Evolutionary conservation across 1,140 invertebrate species (phyloP), one percentile per base, ranked within the genome.

Genomic region (Melitaea cinxia): DNA sequence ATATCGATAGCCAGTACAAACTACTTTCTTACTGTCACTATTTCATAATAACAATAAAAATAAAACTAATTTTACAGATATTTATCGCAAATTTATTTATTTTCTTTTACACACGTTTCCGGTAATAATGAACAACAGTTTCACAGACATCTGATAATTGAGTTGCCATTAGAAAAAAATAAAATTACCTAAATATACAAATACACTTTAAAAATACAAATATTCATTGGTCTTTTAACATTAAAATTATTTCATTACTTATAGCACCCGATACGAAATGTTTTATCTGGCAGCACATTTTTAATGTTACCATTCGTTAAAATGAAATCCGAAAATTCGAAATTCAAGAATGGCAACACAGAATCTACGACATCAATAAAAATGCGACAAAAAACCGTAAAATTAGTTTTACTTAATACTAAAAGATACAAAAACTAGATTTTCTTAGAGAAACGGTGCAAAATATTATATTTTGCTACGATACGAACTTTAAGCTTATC

Each of bases 371-470:
- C 1, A 21, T 19, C 61, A 67, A 67, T 59, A 67, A 67, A 67
- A 67, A 67, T 61, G 33, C 52, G 57, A 67, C 52, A 60, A 57
- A n/a, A 30, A 64, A 67, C 52, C 53, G 57, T 60, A 56, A 61
- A 67, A 56, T 21, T 60, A 61, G 17, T 54, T 61, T 61, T 52
- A 67, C 65, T 67, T 67, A 67, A 61, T 33, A 35, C 53, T 66
- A 66, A n/a, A n/a, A 55, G 53, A 61, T 67, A 67, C 65, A 67
- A 67, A 67, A 67, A 59, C 53, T 67, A 60, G 55, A n/a, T 42
- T 53, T 56, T 60, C 58, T 67, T 67, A 61, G 45, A 55, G 35
- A 61, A 58, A 10, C 33, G 30, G 52, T 67, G 65, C 65, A 67
- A 67, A 67, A 67, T 56, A 54, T 49, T 42, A 39, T 26, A 66